These are phyloP conservation scores for Pterois miles DNA, from an alignment of 2,797 vertebrate genomes.

Conservation along the genomic window DNA sequence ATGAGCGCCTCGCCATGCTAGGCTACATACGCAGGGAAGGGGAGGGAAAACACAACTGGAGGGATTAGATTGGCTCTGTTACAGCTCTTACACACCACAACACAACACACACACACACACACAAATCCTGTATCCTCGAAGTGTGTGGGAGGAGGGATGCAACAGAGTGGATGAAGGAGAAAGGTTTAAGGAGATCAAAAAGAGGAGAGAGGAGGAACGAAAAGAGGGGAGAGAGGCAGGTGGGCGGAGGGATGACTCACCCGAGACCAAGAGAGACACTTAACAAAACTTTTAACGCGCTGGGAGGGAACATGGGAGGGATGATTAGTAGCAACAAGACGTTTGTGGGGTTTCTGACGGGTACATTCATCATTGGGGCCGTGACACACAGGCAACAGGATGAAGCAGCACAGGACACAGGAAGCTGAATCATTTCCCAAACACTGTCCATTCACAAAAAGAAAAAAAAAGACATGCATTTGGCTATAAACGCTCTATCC, in stretches of 20 bases:
- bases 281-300: slow-evolving; percentile 46
- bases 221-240: slow-evolving; percentile 26
- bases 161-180: slow-evolving; percentile 27
- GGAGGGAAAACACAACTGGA: slow-evolving; percentile 13
- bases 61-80: slow-evolving; percentile 20
- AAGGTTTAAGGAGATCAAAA: slow-evolving; percentile 44
- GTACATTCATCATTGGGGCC: slow-evolving; percentile 43
- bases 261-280: slow-evolving; percentile 52
- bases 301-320: slow-evolving; percentile 31
- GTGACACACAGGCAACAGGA: slow-evolving; percentile 41
- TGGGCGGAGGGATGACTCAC: slow-evolving; percentile 58
- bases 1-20: slow-evolving; percentile 86
- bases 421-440: slow-evolving; percentile 21
- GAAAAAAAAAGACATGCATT: neutral
- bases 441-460: slow-evolving; percentile 13
- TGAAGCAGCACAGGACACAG: slow-evolving; percentile 29
- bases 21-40: slow-evolving; percentile 9
- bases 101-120: slow-evolving; percentile 34
- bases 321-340: slow-evolving; percentile 45
- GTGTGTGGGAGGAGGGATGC: slow-evolving; percentile 51
- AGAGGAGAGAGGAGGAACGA: slow-evolving; percentile 14
- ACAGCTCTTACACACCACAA: slow-evolving; percentile 30
- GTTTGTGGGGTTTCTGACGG: slow-evolving; percentile 36
- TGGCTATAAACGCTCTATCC: neutral
- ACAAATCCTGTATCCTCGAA: slow-evolving; percentile 22